phyloP scores from a whole-genome alignment of 2,888 invertebrate genomes.

The Drosophila niveifrons region DNA sequence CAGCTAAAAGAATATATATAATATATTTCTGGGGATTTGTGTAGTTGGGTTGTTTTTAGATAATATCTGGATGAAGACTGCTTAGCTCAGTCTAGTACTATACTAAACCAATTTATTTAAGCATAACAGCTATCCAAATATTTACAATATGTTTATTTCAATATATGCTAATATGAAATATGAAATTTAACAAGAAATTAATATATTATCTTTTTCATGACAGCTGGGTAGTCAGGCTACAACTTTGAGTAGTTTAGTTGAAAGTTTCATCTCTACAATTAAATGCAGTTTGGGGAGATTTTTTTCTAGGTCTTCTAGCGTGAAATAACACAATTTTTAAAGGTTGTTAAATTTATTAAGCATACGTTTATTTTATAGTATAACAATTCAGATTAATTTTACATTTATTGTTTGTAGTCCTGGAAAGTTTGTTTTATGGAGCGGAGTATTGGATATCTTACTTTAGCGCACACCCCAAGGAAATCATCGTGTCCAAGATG shows the following conservation, averaged over 20 bases:
- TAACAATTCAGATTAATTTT: neutral
- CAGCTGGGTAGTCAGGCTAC: too few species aligned
- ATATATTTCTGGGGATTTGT: neutral
- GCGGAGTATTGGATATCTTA: neutral
- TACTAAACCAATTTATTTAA: neutral
- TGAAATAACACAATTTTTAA: neutral
- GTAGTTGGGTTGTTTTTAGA: neutral
- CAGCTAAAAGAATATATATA: constrained; percentile 1
- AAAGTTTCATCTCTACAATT: too few species aligned
- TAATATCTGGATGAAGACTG: neutral
- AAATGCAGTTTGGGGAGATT: too few species aligned
- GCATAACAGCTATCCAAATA: neutral
- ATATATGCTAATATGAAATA: too few species aligned
- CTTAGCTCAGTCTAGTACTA: neutral
- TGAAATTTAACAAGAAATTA: too few species aligned
- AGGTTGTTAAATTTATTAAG: neutral
- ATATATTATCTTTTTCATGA: too few species aligned
- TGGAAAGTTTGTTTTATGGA: neutral
- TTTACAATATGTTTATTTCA: too few species aligned
- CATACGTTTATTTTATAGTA: neutral
- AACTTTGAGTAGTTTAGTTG: too few species aligned
- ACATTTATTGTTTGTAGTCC: neutral
- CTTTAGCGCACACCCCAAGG: neutral
- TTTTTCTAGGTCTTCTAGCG: too few species aligned
- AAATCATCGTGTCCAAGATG: neutral